These are phyloP conservation scores for Achatina immaculata DNA, from an alignment of 1,140 invertebrate species.

Conservation along the genomic window DNA sequence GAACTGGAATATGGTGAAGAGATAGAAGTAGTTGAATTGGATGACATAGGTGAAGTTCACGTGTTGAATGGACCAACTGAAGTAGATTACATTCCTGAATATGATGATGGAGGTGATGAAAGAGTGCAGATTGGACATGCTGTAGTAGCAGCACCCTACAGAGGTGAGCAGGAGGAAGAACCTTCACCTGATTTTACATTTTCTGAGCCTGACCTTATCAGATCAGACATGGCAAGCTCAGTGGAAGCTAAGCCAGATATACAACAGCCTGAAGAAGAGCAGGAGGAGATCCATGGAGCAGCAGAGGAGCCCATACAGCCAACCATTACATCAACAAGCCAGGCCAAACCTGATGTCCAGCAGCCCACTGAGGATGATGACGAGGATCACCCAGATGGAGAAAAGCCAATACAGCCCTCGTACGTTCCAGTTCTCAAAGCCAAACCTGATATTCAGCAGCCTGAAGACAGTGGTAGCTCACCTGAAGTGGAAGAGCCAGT, in stretches of 20 bases:
- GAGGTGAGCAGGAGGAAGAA: background rate
- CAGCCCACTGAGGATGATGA: constrained; percentile 17
- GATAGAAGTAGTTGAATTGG: background rate
- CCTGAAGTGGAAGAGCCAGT: constrained; percentile 23
- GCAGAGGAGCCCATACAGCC: constrained; percentile 17
- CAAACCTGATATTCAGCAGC: constrained; percentile 31
- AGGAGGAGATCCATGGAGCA: background rate
- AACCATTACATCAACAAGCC: background rate
- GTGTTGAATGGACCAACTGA: constrained; percentile 75
- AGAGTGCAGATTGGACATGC: background rate
- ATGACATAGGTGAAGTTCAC: background rate
- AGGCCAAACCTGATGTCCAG: constrained; percentile 14
- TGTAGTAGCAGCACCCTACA: background rate
- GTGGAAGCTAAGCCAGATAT: constrained; percentile 29
- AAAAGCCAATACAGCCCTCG: background rate
- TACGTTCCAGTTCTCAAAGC: background rate
- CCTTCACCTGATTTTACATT: background rate
- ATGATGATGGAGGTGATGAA: constrained; percentile 35
- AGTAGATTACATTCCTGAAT: constrained; percentile 73
- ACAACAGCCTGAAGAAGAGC: constrained; percentile 27
- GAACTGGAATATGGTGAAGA: background rate
- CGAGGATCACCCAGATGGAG: background rate
- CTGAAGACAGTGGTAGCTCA: constrained; percentile 4
- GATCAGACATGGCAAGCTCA: background rate
- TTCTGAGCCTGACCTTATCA: background rate